Evolutionary conservation across 2,888 invertebrate species (phyloP).

Genomic region (Drosophila prolongata): DNA sequence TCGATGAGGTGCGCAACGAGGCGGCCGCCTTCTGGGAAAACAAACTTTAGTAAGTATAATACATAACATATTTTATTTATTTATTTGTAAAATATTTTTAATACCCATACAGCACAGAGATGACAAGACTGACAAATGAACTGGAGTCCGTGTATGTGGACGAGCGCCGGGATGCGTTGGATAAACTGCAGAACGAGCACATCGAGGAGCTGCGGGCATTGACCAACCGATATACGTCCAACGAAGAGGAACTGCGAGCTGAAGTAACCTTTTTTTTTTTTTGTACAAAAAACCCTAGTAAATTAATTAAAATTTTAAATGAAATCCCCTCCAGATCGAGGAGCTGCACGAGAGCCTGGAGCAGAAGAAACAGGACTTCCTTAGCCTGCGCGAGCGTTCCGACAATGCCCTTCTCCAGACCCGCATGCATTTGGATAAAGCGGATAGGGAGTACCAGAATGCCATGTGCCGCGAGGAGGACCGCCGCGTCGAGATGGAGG

Average conservation of each 20-base stretch:
- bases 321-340: slow-evolving; percentile 86
- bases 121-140: slow-evolving; percentile 87
- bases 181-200: slow-evolving; percentile 86
- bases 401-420: slow-evolving; percentile 84
- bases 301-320: background rate
- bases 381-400: slow-evolving; percentile 86
- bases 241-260: slow-evolving; percentile 86
- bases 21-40: slow-evolving; percentile 88
- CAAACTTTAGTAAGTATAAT: slow-evolving; percentile 84
- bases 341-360: slow-evolving; percentile 88
- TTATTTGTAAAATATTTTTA: background rate
- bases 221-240: slow-evolving; percentile 86
- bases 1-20: slow-evolving; percentile 86
- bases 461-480: slow-evolving; percentile 84
- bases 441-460: slow-evolving; percentile 84
- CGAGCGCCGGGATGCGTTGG: slow-evolving; percentile 86
- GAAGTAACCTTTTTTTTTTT: slow-evolving; percentile 82
- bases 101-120: slow-evolving; percentile 85
- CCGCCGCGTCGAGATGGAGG: slow-evolving; percentile 80
- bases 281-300: too few relatives aligned
- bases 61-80: background rate
- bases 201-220: slow-evolving; percentile 86
- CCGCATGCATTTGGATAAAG: slow-evolving; percentile 84
- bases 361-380: slow-evolving; percentile 77
- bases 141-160: slow-evolving; percentile 87